Base-by-base conservation (phyloP, 2,888 invertebrate species). In the Cataglyphis rosenhaueri region DNA sequence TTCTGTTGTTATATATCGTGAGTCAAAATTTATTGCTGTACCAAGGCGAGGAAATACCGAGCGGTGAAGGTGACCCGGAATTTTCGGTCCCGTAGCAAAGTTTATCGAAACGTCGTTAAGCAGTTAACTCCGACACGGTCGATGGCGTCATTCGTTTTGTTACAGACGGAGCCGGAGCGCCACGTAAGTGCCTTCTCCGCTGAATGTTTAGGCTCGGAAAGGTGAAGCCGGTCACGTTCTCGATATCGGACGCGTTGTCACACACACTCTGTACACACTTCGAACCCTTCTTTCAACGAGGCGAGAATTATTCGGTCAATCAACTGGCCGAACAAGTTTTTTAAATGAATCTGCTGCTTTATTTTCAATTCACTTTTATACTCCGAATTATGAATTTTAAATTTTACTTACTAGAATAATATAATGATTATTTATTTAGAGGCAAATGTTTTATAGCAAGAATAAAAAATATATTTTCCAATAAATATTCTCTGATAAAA, bases 161-260 rank as follows among this genome's bases (percentile, higher is more conserved):
- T 82, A 65, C 82, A 71, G 83, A 83, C 82, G 84, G 66, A 82
- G 78, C 59, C 35, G 66, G 75, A 84, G 85, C 76, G 83, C 85
- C 82, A 76, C 82, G 84, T 84, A 86, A 90, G 87, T 85, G 87
- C 85, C 89, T 89, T 86, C 85, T 86, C 85, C 76, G 76, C 66
- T 68, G 75, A 78, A 87, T 92, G 92, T 92, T 92, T 92, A 91
- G 92, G 88, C 91, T 92, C 86, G 86, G 86, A 85, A 85, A 91
- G 82, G 83, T 85, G 87, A 87, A 88, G 86, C 88, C 83, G 87
- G 90, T 92, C 92, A 92, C 92, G 92, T 92, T 91, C 87, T 70
- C 87, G 83, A 87, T 87, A 88, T 87, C 85, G 76, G 66, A 85
- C 81, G 73, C 85, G 84, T 85, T 66, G 70, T 62, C 66, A 62